Percentiles rank a stretch among this genome's conserved stretches.
Conservation (phyloP, 2,888 invertebrate genomes). For the Margaritifera margaritifera region DNA sequence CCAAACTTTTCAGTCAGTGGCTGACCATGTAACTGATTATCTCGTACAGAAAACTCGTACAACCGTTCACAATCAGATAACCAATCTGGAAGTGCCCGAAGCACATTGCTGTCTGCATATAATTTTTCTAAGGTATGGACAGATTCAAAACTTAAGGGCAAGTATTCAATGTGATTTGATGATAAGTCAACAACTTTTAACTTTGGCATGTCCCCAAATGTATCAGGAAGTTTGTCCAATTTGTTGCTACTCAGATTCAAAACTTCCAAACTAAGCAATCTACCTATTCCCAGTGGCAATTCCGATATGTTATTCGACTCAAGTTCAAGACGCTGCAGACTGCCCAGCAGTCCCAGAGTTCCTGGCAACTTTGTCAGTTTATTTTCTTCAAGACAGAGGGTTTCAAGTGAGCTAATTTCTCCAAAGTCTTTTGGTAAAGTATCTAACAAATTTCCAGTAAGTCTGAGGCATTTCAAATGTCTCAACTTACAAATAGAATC, state of each 20-base stretch:
- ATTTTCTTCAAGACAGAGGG: constrained; percentile 53
- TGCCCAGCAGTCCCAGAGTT: constrained; percentile 42
- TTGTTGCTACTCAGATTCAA: constrained; percentile 54
- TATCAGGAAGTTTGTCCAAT: constrained; percentile 44
- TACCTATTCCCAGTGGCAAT: constrained; percentile 51
- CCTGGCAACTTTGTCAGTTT: constrained; percentile 40
- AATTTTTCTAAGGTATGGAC: constrained; percentile 44
- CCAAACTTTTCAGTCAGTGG: constrained; percentile 47
- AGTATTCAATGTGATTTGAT: constrained; percentile 43
- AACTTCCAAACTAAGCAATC: constrained; percentile 42
- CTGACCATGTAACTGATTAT: constrained; percentile 49
- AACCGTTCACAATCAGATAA: constrained; percentile 39
- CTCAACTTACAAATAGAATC: constrained; percentile 46
- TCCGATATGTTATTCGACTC: constrained; percentile 38
- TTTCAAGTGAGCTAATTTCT: constrained; percentile 37
- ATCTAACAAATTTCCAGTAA: constrained; percentile 53
- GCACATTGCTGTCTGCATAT: constrained; percentile 46
- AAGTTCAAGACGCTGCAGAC: constrained; percentile 45
- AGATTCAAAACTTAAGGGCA: constrained; percentile 46
- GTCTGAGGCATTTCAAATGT: constrained; percentile 37
- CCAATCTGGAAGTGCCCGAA: constrained; percentile 52
- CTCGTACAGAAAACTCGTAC: constrained; percentile 48
- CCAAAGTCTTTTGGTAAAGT: constrained; percentile 56
- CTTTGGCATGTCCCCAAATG: constrained; percentile 43
- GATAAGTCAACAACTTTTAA: constrained; percentile 55